Base-by-base conservation (phyloP, 1,140 invertebrate species). In the Geopemphigus sp. region DNA sequence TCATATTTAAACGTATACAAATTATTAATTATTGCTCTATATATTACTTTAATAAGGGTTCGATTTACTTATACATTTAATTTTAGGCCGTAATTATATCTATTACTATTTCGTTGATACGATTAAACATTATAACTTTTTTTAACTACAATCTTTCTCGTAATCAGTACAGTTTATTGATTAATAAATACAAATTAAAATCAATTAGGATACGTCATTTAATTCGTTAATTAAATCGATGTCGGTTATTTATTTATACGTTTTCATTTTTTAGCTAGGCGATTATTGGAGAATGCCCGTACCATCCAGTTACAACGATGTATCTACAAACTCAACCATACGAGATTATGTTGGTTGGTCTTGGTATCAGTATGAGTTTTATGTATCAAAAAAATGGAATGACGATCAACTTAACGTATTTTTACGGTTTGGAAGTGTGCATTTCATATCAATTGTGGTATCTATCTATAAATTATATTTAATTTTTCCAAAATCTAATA, bases 221-320 rank as follows among this genome's bases (percentile, higher is more conserved):
- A n/a, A 39, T 39, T 39, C 12, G 12, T 50, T 50, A 12, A 50
- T 50, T n/a, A 50, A 12, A 50, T 12, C 5, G 5, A 50, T 50
- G 14, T 50, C 1, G 12, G 5, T 50, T 12, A 50, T 50, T 50
- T 50, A 50, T 50, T 50, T 10, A 50, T 50, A 50, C 12, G 1
- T 50, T 50, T 50, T 1, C 5, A 19, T 84, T 53, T 81, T 81
- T n/a, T 83, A 90, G 89, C 87, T 86, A 24, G 88, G 86, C n/a
- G 85, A 88, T 45, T 86, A 88, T 19, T 91, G 91, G 39, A 82
- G 81, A 22, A 84, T 84, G 82, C 81, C 80, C 1, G 80, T 82
- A 26, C 97, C 97, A 0, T 91, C 94, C 0, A 97, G 95, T 83
- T 99, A 95, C 87, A 99, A 99, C 85, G 97, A 99, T 84, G 90